phyloP scores from a whole-genome alignment of 1,140 invertebrate genomes.

The Gonioctena quinquepunctata region DNA sequence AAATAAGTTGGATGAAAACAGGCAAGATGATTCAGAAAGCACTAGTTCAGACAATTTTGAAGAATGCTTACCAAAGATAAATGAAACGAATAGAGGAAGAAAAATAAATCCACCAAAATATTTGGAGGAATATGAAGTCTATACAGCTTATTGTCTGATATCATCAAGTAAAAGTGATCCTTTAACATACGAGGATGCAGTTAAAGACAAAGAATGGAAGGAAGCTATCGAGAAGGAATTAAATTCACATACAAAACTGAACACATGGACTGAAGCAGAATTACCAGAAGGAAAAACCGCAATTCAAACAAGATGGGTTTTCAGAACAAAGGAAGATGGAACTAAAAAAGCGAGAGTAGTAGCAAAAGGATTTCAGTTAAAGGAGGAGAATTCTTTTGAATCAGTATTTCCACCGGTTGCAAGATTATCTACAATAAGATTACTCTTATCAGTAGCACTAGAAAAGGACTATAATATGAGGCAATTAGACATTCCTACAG shows the following conservation, averaged over 20 bases:
- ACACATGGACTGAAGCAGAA: background rate
- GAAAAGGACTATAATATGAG: background rate
- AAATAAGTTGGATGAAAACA: no score
- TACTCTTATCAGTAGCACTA: background rate
- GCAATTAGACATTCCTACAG: background rate
- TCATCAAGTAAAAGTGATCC: background rate
- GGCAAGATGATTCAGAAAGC: background rate
- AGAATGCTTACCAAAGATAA: background rate
- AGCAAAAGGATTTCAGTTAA: conserved; percentile 11
- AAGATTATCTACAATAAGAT: conserved; percentile 5
- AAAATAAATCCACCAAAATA: conserved; percentile 2
- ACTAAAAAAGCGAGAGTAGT: conserved; percentile 12
- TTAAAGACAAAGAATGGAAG: background rate
- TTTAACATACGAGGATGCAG: background rate
- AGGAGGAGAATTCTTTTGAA: conserved; percentile 3
- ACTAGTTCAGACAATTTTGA: background rate
- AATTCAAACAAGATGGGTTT: conserved; percentile 12
- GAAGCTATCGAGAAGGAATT: background rate
- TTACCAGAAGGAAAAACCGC: conserved; percentile 10
- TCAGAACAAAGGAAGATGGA: conserved; percentile 8
- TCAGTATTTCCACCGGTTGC: conserved; percentile 1
- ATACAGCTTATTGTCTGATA: background rate
- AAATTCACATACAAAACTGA: background rate
- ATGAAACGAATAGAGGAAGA: background rate
- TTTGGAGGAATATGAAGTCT: conserved; percentile 7